Base-by-base conservation (phyloP, 2,797 vertebrate species). In the Clarias laeviceps region DNA sequence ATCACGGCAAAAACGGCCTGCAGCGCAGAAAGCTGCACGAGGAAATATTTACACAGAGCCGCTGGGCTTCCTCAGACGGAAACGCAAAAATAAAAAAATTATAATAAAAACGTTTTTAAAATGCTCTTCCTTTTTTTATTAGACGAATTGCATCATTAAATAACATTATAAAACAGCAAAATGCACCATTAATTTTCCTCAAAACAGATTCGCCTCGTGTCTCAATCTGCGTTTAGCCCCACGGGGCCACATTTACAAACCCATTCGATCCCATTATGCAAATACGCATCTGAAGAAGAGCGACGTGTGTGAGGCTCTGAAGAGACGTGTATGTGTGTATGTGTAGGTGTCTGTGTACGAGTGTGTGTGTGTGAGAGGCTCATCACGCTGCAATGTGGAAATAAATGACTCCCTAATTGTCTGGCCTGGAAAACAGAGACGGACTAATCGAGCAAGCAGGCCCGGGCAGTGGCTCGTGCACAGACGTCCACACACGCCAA, bases 81-180 rank as follows among this genome's bases (percentile, higher is more conserved):
- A 92, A 94, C 94, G 92, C 91, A 91, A 91, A 93, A 94, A 94
- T 79, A 79, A 34, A 61, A 80, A 62, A 24, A 79, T 45, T 2
- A 50, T 12, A 64, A 80, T n/a, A 18, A 80, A 80, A 64, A n/a
- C 96, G 95, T 95, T 95, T 83, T 90, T 95, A 94, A 96, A 97
- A 97, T 95, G 94, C 95, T 95, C 76, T 64, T 82, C 61, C 94
- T 40, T 96, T 94, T 97, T 96, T 97, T 97, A 98, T 98, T 97
- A 98, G 97, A 98, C 96, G 97, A 97, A 97, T 97, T 97, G 97
- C 97, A 98, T 97, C 98, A 98, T 99, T 99, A 99, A 97, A 99
- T 98, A 96, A 97, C 97, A 97, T 97, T 98, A 98, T 97, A 97
- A 97, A 97, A 97, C 96, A 95, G 95, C 97, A 98, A 98, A 97